Percentiles rank a stretch among this genome's conserved stretches.
Conservation (phyloP, 2,797 vertebrate species). For the Parauchenoglanis punctatus region DNA sequence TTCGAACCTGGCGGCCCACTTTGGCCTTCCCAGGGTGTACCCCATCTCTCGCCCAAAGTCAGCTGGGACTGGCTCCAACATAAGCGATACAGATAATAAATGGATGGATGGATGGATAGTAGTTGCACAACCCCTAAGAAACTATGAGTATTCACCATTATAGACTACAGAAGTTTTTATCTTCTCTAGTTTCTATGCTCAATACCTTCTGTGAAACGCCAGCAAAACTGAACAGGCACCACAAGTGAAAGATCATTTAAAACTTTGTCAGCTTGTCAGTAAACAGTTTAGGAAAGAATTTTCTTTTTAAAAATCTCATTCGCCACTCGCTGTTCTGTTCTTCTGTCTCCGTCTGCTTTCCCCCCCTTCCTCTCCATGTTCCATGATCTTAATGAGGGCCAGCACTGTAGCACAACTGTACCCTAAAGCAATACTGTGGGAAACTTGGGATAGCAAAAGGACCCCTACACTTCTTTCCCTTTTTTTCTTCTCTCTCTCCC, state of each 20-base stretch:
- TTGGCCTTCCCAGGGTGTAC: no score
- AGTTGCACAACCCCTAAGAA: not conserved
- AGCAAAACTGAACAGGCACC: not conserved
- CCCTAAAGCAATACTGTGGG: slow-evolving; percentile 32
- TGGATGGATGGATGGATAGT: no score
- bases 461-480: not conserved
- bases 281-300: not conserved
- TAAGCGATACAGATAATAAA: no score
- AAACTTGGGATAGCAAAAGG: slow-evolving; percentile 12
- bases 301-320: slow-evolving; percentile 3
- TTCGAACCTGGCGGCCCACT: no score
- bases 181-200: not conserved
- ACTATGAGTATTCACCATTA: not conserved
- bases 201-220: not conserved
- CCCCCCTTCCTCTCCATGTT: slow-evolving; percentile 1
- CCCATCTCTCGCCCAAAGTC: no score
- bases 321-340: not conserved
- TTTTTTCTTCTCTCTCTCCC: not conserved
- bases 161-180: not conserved
- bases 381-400: slow-evolving; percentile 33
- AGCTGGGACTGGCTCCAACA: no score
- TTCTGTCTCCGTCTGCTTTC: not conserved
- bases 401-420: slow-evolving; percentile 28
- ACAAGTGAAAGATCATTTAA: not conserved
- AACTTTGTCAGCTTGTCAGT: not conserved